phyloP scores from a whole-genome alignment of 2,888 invertebrate genomes.

The Agrilus biguttatus region DNA sequence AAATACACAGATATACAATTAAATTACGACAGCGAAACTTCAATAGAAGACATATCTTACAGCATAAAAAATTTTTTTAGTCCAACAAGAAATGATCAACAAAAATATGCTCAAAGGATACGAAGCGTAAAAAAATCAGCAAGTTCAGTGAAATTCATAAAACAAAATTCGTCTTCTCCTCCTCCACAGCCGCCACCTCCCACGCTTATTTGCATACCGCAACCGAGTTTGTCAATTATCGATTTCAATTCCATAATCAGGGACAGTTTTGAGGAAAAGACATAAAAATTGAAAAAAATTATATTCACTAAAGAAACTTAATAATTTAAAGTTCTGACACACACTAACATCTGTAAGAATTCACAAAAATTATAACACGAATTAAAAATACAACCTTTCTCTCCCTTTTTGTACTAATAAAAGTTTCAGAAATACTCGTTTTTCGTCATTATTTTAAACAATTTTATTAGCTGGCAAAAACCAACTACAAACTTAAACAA shows the following conservation, averaged over 20 bases:
- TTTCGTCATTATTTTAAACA: too few relatives aligned
- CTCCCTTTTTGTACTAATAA: too few relatives aligned
- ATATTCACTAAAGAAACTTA: background rate
- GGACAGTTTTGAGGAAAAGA: conserved; percentile 33
- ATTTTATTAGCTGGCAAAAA: too few relatives aligned
- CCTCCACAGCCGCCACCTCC: conserved; percentile 14
- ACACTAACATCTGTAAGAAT: too few relatives aligned
- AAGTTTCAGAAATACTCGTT: too few relatives aligned
- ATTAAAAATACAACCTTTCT: too few relatives aligned
- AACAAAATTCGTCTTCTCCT: background rate
- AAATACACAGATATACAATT: conserved; percentile 40
- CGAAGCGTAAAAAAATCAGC: background rate
- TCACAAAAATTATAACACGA: too few relatives aligned
- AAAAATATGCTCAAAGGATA: conserved; percentile 12
- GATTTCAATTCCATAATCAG: conserved; percentile 57
- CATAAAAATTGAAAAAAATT: conserved; percentile 7
- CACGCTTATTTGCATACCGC: conserved; percentile 33
- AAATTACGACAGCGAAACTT: conserved; percentile 38
- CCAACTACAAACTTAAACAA: too few relatives aligned
- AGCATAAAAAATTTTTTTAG: conserved; percentile 19
- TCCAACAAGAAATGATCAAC: conserved; percentile 15
- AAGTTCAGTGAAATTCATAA: conserved; percentile 9
- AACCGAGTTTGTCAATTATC: conserved; percentile 55
- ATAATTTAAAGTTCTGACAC: background rate
- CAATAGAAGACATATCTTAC: conserved; percentile 29